These are phyloP conservation scores for Jaculus jaculus DNA, from an alignment of 2,113 vertebrate genomes.

Conservation along the genomic window DNA sequence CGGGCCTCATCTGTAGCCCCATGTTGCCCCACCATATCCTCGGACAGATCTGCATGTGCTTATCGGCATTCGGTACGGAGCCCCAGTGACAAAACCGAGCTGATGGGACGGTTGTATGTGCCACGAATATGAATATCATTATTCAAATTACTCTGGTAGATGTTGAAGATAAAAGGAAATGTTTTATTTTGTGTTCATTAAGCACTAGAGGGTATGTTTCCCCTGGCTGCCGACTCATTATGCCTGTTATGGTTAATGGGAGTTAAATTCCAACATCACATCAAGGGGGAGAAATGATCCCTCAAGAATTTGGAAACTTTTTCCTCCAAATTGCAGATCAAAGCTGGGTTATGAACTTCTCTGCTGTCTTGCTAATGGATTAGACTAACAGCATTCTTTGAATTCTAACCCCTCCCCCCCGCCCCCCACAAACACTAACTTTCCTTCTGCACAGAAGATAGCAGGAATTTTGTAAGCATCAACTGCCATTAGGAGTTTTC, in stretches of 20 bases:
- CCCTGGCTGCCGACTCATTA: constrained; percentile 52
- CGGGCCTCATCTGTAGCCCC: background rate
- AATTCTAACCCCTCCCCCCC: constrained; percentile 14
- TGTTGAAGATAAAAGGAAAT: constrained; percentile 77
- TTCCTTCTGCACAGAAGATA: constrained; percentile 33
- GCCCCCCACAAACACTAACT: constrained; percentile 23
- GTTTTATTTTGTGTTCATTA: constrained; percentile 76
- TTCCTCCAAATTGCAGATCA: constrained; percentile 67
- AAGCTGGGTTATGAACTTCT: constrained; percentile 62
- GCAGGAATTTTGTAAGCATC: background rate
- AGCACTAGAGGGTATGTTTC: constrained; percentile 63
- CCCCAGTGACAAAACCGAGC: constrained; percentile 42
- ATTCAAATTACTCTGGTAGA: constrained; percentile 70
- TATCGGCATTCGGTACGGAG: constrained; percentile 36
- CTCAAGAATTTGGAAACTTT: constrained; percentile 57
- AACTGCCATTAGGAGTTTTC: background rate
- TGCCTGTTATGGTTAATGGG: constrained; percentile 64
- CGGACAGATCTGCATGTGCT: accelerated
- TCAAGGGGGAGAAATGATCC: constrained; percentile 58
- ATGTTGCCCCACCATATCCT: background rate
- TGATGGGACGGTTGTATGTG: constrained; percentile 30
- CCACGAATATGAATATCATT: constrained; percentile 69
- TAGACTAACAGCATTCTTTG: constrained; percentile 47
- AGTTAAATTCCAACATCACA: constrained; percentile 61
- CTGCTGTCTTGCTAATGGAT: constrained; percentile 28